Evolutionary conservation across 2,888 invertebrate genomes (phyloP).

Genomic region (Cantharis nigra): DNA sequence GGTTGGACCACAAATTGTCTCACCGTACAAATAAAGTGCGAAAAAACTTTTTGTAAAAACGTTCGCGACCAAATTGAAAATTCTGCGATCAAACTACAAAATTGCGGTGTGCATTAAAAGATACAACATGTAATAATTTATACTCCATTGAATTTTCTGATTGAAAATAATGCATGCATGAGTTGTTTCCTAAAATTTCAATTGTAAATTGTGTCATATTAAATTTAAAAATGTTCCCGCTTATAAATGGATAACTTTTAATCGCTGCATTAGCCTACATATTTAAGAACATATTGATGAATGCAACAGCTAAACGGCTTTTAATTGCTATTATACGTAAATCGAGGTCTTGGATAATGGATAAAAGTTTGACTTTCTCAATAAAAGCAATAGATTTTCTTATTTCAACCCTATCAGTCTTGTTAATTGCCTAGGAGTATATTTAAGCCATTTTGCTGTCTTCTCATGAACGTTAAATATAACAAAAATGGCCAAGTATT

Average conservation of each 20-base stretch:
- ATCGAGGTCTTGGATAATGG: neutral
- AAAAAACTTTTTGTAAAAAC: neutral
- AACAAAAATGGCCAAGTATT: conserved; percentile 30
- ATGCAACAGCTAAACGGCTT: neutral
- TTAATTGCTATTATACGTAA: conserved; percentile 7
- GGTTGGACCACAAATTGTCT: neutral
- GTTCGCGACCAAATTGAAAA: neutral
- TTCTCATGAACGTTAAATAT: conserved; percentile 18
- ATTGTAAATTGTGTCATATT: conserved; percentile 13
- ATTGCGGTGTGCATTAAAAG: neutral
- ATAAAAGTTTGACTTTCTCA: conserved; percentile 5
- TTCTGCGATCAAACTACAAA: neutral
- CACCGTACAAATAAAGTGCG: conserved; percentile 1
- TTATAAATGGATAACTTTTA: neutral
- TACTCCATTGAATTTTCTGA: neutral
- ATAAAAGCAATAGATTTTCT: conserved; percentile 1
- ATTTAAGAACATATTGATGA: conserved; percentile 3
- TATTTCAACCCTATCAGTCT: neutral
- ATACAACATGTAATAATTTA: neutral
- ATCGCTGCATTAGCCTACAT: conserved; percentile 9
- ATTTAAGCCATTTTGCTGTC: conserved; percentile 6
- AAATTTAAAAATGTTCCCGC: neutral
- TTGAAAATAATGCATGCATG: neutral
- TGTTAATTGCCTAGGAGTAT: neutral
- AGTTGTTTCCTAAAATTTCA: neutral